These are phyloP conservation scores for Amitus sp. DNA, from an alignment of 2,888 invertebrate genomes.

Conservation along the genomic window DNA sequence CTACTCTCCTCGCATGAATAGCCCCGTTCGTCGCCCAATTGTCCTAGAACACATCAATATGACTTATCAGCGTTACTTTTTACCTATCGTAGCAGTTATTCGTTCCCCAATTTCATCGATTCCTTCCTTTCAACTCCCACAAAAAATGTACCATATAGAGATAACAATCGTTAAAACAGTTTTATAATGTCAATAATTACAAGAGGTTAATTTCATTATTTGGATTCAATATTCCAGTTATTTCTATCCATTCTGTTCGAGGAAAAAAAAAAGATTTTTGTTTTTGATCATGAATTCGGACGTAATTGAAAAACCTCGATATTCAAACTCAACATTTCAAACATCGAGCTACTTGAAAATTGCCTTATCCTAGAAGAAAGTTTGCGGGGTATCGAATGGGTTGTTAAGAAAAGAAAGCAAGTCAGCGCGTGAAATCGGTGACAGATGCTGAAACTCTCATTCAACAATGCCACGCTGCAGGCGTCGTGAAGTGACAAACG, in stretches of 20 bases:
- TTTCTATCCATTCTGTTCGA: no score
- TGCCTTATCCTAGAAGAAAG: not conserved
- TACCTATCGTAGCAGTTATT: no score
- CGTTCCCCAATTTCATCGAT: no score
- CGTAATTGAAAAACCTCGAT: not conserved
- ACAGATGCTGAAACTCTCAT: slow-evolving; percentile 32
- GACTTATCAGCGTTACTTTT: not conserved
- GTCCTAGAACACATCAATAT: slow-evolving; percentile 26
- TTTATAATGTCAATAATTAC: no score
- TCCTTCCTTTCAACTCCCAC: no score
- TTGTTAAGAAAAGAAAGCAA: slow-evolving; percentile 17
- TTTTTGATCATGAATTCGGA: no score
- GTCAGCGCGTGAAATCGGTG: slow-evolving; percentile 22
- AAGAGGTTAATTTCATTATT: no score
- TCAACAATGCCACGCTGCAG: slow-evolving; percentile 25
- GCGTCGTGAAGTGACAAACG: slow-evolving; percentile 48
- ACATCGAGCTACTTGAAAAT: not conserved
- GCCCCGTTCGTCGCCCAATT: slow-evolving; percentile 37
- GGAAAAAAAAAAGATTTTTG: no score
- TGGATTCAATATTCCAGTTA: no score
- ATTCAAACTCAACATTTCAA: not conserved
- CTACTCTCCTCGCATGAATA: slow-evolving; percentile 23
- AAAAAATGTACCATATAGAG: no score
- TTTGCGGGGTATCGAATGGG: slow-evolving; percentile 15
- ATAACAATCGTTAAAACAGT: no score